These are phyloP conservation scores for Epicampocera succincta DNA, from an alignment of 2,888 invertebrate species.

Conservation along the genomic window DNA sequence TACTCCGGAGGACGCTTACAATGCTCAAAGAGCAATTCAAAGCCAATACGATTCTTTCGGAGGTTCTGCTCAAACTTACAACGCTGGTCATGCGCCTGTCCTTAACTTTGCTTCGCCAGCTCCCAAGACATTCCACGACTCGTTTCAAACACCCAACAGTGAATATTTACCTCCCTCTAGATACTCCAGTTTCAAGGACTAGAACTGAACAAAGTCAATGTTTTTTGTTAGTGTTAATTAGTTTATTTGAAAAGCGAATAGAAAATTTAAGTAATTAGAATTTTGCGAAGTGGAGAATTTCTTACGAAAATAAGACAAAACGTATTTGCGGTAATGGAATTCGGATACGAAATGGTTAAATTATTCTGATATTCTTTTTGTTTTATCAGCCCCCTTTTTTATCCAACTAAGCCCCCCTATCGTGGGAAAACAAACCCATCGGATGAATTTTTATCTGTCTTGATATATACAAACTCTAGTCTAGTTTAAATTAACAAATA, in stretches of 20 bases:
- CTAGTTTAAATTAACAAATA: no score
- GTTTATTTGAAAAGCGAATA: background rate
- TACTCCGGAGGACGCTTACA: conserved; percentile 78
- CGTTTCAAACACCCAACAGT: conserved; percentile 14
- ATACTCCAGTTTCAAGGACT: background rate
- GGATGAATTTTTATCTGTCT: no score
- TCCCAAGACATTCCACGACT: conserved; percentile 63
- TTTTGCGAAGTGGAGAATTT: no score
- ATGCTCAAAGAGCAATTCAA: conserved; percentile 78
- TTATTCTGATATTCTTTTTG: no score
- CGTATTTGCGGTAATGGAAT: no score
- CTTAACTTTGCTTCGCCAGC: conserved; percentile 76
- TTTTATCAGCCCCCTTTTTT: no score
- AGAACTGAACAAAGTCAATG: background rate
- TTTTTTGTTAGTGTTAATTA: background rate
- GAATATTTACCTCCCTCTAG: conserved; percentile 36
- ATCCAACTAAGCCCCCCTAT: no score
- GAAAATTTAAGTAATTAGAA: background rate
- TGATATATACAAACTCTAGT: no score
- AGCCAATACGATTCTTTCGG: conserved; percentile 76
- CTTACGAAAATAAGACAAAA: no score
- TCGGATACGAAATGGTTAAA: no score
- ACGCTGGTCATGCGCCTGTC: conserved; percentile 77
- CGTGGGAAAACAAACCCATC: no score
- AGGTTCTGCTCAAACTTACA: conserved; percentile 72